Conservation (phyloP, 2,888 invertebrate genomes). For the Papilio demoleus region DNA sequence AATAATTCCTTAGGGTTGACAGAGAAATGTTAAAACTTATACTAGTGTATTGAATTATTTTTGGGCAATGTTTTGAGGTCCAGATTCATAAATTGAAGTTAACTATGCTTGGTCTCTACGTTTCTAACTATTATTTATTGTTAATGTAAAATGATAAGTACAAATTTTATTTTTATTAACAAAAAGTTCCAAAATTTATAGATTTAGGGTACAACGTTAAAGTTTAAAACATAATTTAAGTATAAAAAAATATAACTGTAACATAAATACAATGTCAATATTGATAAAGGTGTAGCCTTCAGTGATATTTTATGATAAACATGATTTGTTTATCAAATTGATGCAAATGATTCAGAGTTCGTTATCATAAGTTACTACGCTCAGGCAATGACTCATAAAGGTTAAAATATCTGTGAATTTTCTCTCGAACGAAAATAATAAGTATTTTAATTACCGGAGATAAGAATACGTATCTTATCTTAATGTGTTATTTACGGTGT, state of each 20-base stretch:
- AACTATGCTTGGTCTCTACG: too few relatives aligned
- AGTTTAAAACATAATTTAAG: too few relatives aligned
- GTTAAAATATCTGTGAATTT: background rate
- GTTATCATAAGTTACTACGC: background rate
- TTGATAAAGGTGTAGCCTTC: background rate
- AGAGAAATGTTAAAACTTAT: background rate
- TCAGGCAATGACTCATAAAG: background rate
- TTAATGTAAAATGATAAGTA: too few relatives aligned
- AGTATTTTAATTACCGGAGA: background rate
- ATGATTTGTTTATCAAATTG: constrained; percentile 1
- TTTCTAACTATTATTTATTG: too few relatives aligned
- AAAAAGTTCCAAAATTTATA: too few relatives aligned
- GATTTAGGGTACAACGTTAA: too few relatives aligned
- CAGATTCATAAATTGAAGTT: background rate
- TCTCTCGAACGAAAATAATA: background rate
- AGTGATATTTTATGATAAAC: background rate
- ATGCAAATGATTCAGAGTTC: background rate
- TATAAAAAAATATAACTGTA: background rate
- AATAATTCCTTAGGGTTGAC: background rate
- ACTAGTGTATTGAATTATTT: background rate
- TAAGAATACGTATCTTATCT: background rate
- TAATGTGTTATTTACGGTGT: background rate
- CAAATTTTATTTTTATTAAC: too few relatives aligned
- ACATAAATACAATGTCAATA: background rate
- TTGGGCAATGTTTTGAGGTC: background rate